Percentiles rank a stretch among this genome's conserved stretches.
Conservation (phyloP, 2,113 vertebrate genomes). For the Cinclus mexicanus region DNA sequence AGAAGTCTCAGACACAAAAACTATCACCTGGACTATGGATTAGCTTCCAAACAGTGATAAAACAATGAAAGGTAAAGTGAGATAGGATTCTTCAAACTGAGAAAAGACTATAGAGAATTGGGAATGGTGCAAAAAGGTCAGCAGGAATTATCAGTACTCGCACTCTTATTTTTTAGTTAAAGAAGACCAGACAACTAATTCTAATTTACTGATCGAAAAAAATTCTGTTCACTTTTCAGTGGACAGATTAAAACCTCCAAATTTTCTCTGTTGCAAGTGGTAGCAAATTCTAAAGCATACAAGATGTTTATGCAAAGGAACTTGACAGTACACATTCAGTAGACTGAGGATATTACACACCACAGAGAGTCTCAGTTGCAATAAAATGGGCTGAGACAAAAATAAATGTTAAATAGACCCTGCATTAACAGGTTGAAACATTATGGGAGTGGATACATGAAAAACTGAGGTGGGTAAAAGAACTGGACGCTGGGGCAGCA, state of each 20-base stretch:
- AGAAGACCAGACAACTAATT: neutral
- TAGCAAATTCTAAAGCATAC: neutral
- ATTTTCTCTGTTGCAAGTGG: neutral
- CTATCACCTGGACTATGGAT: neutral
- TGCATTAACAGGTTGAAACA: neutral
- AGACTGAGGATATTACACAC: neutral
- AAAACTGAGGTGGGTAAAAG: neutral
- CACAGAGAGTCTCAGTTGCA: neutral
- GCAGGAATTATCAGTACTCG: neutral
- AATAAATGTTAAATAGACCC: neutral
- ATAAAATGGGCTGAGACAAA: neutral
- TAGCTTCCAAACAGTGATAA: neutral
- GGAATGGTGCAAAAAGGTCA: neutral
- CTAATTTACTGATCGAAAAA: neutral
- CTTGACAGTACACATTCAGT: neutral
- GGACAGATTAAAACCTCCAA: neutral
- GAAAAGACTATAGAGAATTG: neutral
- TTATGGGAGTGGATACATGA: neutral
- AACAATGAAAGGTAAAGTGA: neutral
- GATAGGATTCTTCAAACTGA: neutral
- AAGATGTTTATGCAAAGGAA: neutral
- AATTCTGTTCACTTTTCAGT: neutral
- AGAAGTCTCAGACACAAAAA: neutral
- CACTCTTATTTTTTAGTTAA: neutral
- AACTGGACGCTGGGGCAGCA: neutral